Conservation (phyloP, 2,797 vertebrate genomes). For the Gymnoscopelus microlampas region DNA sequence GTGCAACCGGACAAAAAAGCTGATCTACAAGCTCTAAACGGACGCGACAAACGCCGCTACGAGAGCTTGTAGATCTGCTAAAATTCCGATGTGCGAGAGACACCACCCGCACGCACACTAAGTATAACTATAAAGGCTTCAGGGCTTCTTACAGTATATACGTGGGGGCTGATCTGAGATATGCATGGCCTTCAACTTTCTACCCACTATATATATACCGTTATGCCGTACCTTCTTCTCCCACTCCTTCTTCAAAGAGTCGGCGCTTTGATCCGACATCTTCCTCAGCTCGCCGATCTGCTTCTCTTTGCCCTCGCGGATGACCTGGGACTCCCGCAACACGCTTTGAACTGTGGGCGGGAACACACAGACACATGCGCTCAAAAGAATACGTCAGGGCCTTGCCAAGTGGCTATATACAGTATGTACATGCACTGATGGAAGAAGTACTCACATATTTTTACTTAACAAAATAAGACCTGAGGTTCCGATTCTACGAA, state of each 20-base stretch:
- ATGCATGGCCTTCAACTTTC: constrained; percentile 54
- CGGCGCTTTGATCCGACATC: constrained; percentile 89
- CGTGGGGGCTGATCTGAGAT: constrained; percentile 22
- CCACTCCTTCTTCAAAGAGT: constrained; percentile 91
- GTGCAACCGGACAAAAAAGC: too few relatives aligned
- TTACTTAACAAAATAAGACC: too few relatives aligned
- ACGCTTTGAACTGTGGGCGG: constrained; percentile 89
- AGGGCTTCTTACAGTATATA: constrained; percentile 34
- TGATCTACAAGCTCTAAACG: too few relatives aligned
- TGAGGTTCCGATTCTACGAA: too few relatives aligned
- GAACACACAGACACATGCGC: constrained; percentile 32
- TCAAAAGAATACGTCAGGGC: constrained; percentile 32
- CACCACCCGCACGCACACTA: too few relatives aligned
- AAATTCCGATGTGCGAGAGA: too few relatives aligned
- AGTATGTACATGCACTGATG: constrained; percentile 11
- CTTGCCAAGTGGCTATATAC: constrained; percentile 48
- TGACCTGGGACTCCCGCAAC: constrained; percentile 90
- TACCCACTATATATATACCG: constrained; percentile 6
- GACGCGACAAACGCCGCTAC: too few relatives aligned
- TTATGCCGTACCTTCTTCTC: constrained; percentile 90
- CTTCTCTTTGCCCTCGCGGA: constrained; percentile 91
- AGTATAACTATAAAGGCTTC: too few relatives aligned
- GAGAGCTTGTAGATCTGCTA: too few relatives aligned
- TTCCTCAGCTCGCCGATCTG: constrained; percentile 94
- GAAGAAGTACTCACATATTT: too few relatives aligned